A percentile compares a stretch with the other conserved stretches of the same genome.
phyloP scores from a whole-genome alignment of 2,113 vertebrate species.

The Panthera tigris region DNA sequence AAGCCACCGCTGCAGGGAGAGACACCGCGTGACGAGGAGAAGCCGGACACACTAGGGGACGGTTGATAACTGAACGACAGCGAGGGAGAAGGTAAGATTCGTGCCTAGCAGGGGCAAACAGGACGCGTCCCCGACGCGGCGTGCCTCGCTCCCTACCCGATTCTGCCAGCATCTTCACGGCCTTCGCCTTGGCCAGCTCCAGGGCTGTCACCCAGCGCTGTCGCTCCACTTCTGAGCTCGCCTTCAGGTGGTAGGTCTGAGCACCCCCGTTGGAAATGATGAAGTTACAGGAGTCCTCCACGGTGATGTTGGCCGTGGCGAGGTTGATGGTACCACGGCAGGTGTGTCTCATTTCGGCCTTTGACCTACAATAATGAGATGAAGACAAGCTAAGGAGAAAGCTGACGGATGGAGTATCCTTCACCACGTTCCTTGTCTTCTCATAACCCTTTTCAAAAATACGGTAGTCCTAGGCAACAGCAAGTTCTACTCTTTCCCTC shows the following conservation, averaged over 20 bases:
- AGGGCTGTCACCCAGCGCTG: slow-evolving; percentile 98
- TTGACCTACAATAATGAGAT: slow-evolving; percentile 84
- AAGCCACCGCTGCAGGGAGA: not conserved
- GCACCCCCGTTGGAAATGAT: slow-evolving; percentile 97
- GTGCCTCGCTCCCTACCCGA: slow-evolving; percentile 87
- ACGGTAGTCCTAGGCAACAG: not conserved
- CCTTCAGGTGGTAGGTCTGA: slow-evolving; percentile 98
- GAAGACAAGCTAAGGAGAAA: not conserved
- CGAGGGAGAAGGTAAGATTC: not conserved
- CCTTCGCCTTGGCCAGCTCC: slow-evolving; percentile 96
- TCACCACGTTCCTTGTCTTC: not conserved
- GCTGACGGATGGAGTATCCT: not conserved
- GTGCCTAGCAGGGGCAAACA: fast-evolving
- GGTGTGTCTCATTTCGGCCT: slow-evolving; percentile 98
- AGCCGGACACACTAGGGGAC: not conserved
- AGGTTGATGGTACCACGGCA: slow-evolving; percentile 98
- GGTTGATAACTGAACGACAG: not conserved
- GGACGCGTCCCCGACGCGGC: not conserved
- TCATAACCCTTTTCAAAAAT: not conserved
- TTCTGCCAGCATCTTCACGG: slow-evolving; percentile 94
- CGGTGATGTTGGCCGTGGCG: slow-evolving; percentile 95
- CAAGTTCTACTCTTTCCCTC: not conserved
- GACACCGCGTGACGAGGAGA: not conserved
- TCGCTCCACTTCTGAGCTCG: slow-evolving; percentile 95
- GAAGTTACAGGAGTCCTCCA: slow-evolving; percentile 98